Evolutionary conservation across 2,113 vertebrate genomes (phyloP).

Genomic region (Raphicerus campestris): DNA sequence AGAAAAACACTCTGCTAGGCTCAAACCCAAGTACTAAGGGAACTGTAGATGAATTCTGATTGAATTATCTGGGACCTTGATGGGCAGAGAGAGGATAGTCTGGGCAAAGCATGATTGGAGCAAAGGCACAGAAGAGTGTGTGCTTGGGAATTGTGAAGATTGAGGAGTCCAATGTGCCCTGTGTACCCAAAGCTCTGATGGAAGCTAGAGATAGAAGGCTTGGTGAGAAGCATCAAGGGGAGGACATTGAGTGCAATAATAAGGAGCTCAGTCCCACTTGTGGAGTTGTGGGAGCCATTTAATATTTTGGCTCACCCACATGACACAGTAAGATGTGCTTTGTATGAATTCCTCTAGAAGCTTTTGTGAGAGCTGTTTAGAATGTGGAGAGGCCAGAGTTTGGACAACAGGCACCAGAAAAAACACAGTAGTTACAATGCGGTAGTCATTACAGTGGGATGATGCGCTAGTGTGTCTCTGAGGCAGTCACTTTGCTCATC

Average conservation of each 20-base stretch:
- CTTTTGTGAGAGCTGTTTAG: background rate
- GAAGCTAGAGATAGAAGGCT: background rate
- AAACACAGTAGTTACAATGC: background rate
- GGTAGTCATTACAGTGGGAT: accelerated
- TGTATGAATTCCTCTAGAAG: background rate
- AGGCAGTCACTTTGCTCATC: background rate
- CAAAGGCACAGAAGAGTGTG: background rate
- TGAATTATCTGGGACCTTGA: too few relatives aligned
- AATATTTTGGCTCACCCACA: background rate
- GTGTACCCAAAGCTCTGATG: too few relatives aligned
- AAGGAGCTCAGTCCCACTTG: background rate
- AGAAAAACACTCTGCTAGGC: background rate
- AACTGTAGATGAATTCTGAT: background rate
- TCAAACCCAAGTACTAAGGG: background rate
- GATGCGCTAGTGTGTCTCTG: background rate
- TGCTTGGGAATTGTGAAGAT: background rate
- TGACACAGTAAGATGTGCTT: background rate
- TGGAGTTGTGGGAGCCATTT: background rate
- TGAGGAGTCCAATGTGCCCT: accelerated
- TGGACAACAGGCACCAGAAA: background rate
- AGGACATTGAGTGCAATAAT: background rate
- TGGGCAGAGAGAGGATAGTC: accelerated
- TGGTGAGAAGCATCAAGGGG: background rate
- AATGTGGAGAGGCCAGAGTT: background rate
- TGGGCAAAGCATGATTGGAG: background rate